Conservation (phyloP, 1,140 invertebrate genomes). For the Drosophila tani region DNA sequence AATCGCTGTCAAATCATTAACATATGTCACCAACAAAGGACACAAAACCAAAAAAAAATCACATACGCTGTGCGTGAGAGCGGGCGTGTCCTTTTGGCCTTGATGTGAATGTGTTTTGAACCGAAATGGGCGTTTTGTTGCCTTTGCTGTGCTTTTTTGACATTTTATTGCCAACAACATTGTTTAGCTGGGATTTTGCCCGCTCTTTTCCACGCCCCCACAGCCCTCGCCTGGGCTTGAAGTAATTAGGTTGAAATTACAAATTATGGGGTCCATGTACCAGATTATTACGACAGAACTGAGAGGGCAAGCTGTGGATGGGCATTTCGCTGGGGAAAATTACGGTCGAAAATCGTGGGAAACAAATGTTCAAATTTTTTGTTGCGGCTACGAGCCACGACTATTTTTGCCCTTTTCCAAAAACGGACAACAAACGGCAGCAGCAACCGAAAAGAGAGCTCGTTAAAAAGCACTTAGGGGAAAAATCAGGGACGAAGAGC, state of each 20-base stretch:
- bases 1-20: conserved; percentile 61
- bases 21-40: conserved; percentile 60
- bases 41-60: conserved; percentile 19
- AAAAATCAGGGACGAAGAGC: conserved; percentile 18
- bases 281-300: conserved; percentile 78
- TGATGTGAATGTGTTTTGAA: conserved; percentile 16
- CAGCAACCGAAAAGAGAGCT: conserved; percentile 53
- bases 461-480: conserved; percentile 79
- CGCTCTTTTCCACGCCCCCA: conserved; percentile 2
- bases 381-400: neutral
- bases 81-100: conserved; percentile 49
- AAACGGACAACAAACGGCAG: conserved; percentile 37
- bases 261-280: conserved; percentile 79
- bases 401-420: conserved; percentile 30
- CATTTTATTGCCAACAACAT: conserved; percentile 74
- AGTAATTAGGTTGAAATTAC: conserved; percentile 83
- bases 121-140: conserved; percentile 70
- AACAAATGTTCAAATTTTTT: conserved; percentile 38
- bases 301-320: conserved; percentile 54
- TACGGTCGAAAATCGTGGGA: conserved; percentile 24
- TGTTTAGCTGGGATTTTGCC: conserved; percentile 47
- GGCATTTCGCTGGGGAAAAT: conserved; percentile 17
- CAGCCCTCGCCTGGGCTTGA: conserved; percentile 17
- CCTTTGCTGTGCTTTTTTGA: conserved; percentile 60
- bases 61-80: conserved; percentile 16